Evolutionary conservation across 2,113 vertebrate genomes (phyloP).

Genomic region (Perognathus longimembris): DNA sequence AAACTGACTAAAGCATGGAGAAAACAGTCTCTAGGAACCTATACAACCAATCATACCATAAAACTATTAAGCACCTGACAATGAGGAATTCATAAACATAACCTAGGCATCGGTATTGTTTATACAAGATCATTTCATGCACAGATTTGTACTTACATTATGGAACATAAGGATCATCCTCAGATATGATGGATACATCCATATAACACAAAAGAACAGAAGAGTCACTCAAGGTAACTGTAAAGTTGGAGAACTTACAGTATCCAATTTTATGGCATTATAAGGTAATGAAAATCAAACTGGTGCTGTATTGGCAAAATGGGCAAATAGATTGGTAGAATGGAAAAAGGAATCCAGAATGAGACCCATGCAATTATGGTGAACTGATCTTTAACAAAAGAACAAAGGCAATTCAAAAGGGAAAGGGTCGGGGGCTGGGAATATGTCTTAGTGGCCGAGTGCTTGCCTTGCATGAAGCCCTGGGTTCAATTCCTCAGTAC

Average conservation of each 20-base stretch:
- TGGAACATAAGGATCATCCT: background rate
- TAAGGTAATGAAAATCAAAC: background rate
- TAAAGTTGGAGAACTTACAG: background rate
- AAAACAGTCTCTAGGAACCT: background rate
- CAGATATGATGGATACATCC: background rate
- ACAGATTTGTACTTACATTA: too few relatives aligned
- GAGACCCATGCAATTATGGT: background rate
- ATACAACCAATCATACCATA: background rate
- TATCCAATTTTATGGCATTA: background rate
- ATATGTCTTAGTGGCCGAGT: too few relatives aligned
- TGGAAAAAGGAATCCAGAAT: background rate
- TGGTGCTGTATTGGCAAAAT: rapidly evolving
- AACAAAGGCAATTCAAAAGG: background rate
- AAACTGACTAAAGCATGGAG: background rate
- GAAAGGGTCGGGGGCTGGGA: too few relatives aligned
- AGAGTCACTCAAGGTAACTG: background rate
- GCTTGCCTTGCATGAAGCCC: too few relatives aligned
- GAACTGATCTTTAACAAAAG: background rate
- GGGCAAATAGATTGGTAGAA: background rate
- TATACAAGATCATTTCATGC: background rate
- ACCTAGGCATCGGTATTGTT: background rate
- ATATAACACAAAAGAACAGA: background rate
- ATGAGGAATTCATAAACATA: background rate
- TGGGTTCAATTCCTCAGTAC: too few relatives aligned
- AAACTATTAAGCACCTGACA: background rate